Evolutionary conservation across 2,888 invertebrate species (phyloP).

Genomic region (Epinotia brunnichana): DNA sequence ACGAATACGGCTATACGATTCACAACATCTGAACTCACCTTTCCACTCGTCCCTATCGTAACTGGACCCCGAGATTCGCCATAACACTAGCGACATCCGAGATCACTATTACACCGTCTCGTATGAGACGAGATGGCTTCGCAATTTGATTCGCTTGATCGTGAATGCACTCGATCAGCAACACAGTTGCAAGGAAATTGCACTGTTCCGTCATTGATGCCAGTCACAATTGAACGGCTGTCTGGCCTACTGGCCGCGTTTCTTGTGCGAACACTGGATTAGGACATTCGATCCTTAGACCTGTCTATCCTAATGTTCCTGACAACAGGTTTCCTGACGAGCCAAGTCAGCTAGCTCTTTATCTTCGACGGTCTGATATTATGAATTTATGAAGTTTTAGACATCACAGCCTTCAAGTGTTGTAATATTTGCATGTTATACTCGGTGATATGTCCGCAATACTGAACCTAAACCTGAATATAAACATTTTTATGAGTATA

Average conservation of each 20-base stretch:
- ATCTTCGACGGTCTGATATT: too few relatives aligned
- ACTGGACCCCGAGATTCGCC: too few relatives aligned
- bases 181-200: conserved; percentile 28
- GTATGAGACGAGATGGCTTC: background rate
- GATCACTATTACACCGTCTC: background rate
- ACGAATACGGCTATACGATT: too few relatives aligned
- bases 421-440: background rate
- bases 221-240: conserved; percentile 33
- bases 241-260: conserved; percentile 32
- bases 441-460: background rate
- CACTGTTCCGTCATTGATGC: conserved; percentile 35
- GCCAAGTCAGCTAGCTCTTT: background rate
- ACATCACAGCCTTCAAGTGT: background rate
- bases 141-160: background rate
- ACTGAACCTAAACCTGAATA: too few relatives aligned
- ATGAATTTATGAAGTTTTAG: too few relatives aligned
- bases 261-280: conserved; percentile 6
- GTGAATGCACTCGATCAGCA: background rate
- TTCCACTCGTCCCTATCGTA: too few relatives aligned
- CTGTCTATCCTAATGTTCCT: background rate
- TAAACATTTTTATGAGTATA: too few relatives aligned
- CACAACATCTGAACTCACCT: too few relatives aligned
- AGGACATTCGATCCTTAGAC: background rate
- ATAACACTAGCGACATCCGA: background rate
- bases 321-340: background rate